Evolutionary conservation across 2,113 vertebrate species (phyloP).

Genomic region (Synodontis membranacea): DNA sequence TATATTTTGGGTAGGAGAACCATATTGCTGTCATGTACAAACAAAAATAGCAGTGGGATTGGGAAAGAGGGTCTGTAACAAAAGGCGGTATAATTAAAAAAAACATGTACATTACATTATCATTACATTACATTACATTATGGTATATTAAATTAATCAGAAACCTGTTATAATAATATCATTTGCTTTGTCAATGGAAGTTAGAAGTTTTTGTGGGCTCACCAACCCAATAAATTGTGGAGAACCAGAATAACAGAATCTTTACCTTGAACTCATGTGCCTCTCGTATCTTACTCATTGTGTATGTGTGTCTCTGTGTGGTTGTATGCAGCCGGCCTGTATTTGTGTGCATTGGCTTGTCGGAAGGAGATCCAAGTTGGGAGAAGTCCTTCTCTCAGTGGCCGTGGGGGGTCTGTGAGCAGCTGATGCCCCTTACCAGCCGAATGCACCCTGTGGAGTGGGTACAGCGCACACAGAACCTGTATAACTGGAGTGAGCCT

Average conservation of each 20-base stretch:
- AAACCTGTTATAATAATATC: not conserved
- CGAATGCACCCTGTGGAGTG: constrained; percentile 83
- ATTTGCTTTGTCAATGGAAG: not conserved
- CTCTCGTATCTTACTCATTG: not conserved
- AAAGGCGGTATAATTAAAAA: not conserved
- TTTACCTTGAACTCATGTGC: not conserved
- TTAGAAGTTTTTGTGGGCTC: not conserved
- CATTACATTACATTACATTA: not conserved
- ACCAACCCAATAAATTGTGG: not conserved
- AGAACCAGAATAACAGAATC: not conserved
- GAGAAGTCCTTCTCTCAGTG: constrained; percentile 80
- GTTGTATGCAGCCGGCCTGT: constrained; percentile 78
- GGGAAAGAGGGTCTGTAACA: not conserved
- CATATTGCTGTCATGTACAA: not conserved
- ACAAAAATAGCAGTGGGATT: not conserved
- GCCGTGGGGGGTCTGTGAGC: constrained; percentile 92
- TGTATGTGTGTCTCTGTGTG: constrained; percentile 35
- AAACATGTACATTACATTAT: not conserved
- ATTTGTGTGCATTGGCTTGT: constrained; percentile 91
- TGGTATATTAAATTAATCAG: not conserved
- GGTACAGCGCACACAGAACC: constrained; percentile 76
- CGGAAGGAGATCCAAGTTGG: constrained; percentile 91
- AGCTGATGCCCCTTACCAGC: constrained; percentile 76
- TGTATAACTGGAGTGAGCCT: constrained; percentile 93
- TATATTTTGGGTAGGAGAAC: not conserved